Evolutionary conservation across 2,797 vertebrate genomes (phyloP).

Genomic region (Spea hammondii): DNA sequence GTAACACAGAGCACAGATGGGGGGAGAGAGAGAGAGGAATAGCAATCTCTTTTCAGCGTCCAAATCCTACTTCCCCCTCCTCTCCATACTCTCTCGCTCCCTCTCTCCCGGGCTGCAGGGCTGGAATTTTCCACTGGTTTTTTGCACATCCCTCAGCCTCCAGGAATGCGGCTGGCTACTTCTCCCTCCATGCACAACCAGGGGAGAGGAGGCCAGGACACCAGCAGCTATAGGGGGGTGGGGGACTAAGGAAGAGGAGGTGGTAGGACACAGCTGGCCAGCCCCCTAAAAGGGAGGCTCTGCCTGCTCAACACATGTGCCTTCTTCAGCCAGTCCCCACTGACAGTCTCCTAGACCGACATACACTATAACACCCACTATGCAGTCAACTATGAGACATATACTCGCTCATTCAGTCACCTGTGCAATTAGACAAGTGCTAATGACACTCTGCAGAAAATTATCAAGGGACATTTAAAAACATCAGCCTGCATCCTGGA

Average conservation of each 20-base stretch:
- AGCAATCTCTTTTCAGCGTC: slow-evolving; percentile 50
- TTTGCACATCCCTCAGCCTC: slow-evolving; percentile 54
- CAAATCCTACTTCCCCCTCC: slow-evolving; percentile 45
- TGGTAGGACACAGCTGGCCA: slow-evolving; percentile 47
- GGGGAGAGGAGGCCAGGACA: slow-evolving; percentile 50
- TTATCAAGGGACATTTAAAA: too few relatives aligned
- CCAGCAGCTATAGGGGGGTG: slow-evolving; percentile 35
- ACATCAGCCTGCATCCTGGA: too few relatives aligned
- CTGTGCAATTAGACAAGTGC: not conserved
- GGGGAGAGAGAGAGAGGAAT: slow-evolving; percentile 45
- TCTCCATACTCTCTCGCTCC: slow-evolving; percentile 44
- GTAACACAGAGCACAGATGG: slow-evolving; percentile 46
- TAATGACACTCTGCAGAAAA: not conserved
- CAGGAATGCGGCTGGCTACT: slow-evolving; percentile 53
- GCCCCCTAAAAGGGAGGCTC: slow-evolving; percentile 37
- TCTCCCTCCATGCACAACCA: slow-evolving; percentile 51
- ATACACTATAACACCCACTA: not conserved
- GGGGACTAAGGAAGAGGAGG: slow-evolving; percentile 31
- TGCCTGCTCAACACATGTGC: slow-evolving; percentile 46
- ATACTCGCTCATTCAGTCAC: not conserved
- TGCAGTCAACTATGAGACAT: slow-evolving; percentile 7
- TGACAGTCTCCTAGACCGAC: slow-evolving; percentile 7
- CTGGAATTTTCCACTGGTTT: slow-evolving; percentile 54
- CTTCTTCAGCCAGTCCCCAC: slow-evolving; percentile 31
- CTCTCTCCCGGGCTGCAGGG: slow-evolving; percentile 51